Conservation (phyloP, 2,797 vertebrate genomes). For the Babyrousa celebensis region DNA sequence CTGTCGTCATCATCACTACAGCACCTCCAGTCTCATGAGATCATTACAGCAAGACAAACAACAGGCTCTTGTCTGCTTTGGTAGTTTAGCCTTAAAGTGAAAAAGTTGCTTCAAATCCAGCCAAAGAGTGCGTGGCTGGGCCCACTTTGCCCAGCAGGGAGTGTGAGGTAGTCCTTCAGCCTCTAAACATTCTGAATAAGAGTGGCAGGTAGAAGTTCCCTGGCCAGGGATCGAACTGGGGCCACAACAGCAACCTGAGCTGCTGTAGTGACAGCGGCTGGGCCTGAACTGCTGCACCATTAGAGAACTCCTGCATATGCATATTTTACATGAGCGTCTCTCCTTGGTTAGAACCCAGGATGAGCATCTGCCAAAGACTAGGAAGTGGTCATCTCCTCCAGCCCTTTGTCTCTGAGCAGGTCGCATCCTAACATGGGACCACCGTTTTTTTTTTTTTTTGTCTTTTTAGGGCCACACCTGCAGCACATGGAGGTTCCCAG, state of each 20-base stretch:
- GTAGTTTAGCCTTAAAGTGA: neutral
- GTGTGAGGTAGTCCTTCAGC: neutral
- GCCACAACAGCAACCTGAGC: no score
- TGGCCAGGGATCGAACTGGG: no score
- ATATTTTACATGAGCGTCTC: conserved; percentile 1
- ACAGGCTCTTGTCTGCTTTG: neutral
- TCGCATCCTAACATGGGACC: neutral
- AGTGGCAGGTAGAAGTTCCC: no score
- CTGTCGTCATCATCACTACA: neutral
- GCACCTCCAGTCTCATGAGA: neutral
- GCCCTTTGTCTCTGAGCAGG: neutral
- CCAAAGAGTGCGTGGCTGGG: neutral
- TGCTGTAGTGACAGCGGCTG: no score
- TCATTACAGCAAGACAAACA: conserved; percentile 5
- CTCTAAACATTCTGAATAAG: neutral
- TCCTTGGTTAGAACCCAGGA: neutral
- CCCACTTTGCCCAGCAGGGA: neutral
- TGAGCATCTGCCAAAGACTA: neutral
- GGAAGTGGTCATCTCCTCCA: neutral
- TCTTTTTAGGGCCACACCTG: no score
- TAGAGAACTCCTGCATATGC: neutral
- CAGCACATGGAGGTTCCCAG: no score
- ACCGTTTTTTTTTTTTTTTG: no score
- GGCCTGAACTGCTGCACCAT: no score
- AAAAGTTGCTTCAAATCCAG: conserved; percentile 20